phyloP scores from a whole-genome alignment of 2,888 invertebrate genomes.

The Cyclophora punctaria region DNA sequence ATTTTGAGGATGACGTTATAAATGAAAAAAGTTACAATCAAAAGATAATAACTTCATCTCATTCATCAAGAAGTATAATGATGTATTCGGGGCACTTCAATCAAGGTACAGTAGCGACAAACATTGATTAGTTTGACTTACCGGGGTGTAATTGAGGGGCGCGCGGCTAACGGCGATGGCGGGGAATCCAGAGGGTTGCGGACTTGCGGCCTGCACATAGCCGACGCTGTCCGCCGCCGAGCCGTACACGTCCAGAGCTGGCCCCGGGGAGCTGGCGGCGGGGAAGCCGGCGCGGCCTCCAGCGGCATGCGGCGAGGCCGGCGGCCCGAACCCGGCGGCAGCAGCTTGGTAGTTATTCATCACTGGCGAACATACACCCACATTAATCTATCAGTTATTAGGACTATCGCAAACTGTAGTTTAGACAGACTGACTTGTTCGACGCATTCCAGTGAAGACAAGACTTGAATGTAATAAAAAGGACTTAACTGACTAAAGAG shows the following conservation, averaged over 20 bases:
- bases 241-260: conserved; percentile 95
- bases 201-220: conserved; percentile 97
- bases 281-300: conserved; percentile 88
- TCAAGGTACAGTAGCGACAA: no score
- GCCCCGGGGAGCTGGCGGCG: conserved; percentile 93
- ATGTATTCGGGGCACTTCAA: not conserved
- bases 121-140: conserved; percentile 60
- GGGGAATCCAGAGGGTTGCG: conserved; percentile 96
- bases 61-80: conserved; percentile 55
- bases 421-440: no score
- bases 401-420: no score
- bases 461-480: no score
- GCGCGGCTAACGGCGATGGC: conserved; percentile 95
- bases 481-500: no score
- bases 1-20: conserved; percentile 69
- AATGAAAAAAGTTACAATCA: conserved; percentile 73
- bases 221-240: conserved; percentile 92
- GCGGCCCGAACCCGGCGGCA: conserved; percentile 86
- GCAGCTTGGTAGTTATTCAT: conserved; percentile 97
- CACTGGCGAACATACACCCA: conserved; percentile 77
- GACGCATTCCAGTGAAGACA: no score
- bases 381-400: not conserved
- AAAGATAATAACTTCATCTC: conserved; percentile 74
- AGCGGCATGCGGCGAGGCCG: conserved; percentile 86
- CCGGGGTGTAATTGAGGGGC: conserved; percentile 94